phyloP scores from a whole-genome alignment of 2,888 invertebrate genomes.

The Leptopterna dolabrata region DNA sequence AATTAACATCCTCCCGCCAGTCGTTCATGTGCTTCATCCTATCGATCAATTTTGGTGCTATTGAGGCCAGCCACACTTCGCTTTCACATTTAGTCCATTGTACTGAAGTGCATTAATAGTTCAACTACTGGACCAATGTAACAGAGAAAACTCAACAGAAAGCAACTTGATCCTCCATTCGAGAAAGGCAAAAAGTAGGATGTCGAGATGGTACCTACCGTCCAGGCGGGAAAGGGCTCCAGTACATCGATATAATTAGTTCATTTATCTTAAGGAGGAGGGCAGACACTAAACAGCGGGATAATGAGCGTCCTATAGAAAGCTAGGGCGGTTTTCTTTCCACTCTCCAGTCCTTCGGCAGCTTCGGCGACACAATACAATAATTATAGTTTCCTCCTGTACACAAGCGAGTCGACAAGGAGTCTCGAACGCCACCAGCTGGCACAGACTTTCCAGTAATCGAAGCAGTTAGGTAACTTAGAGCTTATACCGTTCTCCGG shows the following conservation, averaged over 20 bases:
- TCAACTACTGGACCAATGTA: too few species aligned
- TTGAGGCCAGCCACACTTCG: too few species aligned
- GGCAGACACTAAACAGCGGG: slow-evolving; percentile 1
- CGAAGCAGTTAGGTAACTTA: background rate
- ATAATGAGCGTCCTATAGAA: slow-evolving; percentile 23
- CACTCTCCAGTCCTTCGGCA: background rate
- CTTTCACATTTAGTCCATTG: too few species aligned
- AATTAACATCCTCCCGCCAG: too few species aligned
- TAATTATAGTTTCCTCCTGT: background rate
- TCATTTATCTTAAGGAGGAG: slow-evolving; percentile 4
- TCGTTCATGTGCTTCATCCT: too few species aligned
- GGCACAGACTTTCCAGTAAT: background rate
- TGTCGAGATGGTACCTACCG: background rate
- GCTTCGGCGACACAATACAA: background rate
- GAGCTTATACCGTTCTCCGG: background rate
- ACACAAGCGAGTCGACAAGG: background rate
- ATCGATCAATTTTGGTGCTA: too few species aligned
- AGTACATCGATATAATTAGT: slow-evolving; percentile 15
- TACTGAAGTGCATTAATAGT: too few species aligned
- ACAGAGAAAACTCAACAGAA: too few species aligned
- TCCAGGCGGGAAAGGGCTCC: background rate
- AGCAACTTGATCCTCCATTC: background rate
- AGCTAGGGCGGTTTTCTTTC: background rate
- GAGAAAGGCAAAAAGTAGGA: background rate
- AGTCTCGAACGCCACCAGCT: background rate